Conservation (phyloP, 2,797 vertebrate genomes). For the Gorsachius magnificus region DNA sequence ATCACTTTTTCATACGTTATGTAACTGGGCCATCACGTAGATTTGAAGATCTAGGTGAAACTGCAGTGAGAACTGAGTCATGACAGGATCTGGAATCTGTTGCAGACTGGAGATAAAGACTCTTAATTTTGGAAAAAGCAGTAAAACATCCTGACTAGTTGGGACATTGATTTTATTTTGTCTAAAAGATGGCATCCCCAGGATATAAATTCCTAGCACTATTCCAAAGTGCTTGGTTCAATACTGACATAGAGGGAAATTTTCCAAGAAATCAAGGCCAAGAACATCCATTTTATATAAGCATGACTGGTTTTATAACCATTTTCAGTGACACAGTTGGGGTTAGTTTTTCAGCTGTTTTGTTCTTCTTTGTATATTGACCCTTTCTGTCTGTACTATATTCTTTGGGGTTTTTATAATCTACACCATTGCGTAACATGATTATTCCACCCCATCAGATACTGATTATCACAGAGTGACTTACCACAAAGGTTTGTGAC, state of each 20-base stretch:
- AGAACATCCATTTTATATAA: background rate
- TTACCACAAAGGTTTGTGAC: background rate
- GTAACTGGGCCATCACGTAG: background rate
- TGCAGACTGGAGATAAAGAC: background rate
- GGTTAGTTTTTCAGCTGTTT: background rate
- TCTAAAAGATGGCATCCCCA: conserved; percentile 1
- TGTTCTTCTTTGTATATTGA: background rate
- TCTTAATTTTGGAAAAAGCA: conserved; percentile 2
- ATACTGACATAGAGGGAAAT: conserved; percentile 8
- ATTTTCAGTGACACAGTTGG: background rate
- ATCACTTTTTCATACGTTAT: background rate
- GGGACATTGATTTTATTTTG: conserved; percentile 27
- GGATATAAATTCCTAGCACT: background rate
- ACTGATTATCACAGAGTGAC: background rate
- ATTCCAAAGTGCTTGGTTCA: background rate
- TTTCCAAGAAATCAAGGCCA: conserved; percentile 27
- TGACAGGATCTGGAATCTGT: background rate
- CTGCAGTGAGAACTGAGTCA: background rate
- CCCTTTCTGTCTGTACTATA: background rate
- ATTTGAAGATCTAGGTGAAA: background rate
- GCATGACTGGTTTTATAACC: conserved; percentile 2
- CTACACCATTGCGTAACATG: background rate
- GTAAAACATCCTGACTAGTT: background rate
- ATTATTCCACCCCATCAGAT: background rate
- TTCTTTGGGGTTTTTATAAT: background rate